Percentiles rank a stretch among this genome's conserved stretches.
Evolutionary conservation across 2,888 invertebrate species (phyloP).

Genomic region (Microplitis deprimator): DNA sequence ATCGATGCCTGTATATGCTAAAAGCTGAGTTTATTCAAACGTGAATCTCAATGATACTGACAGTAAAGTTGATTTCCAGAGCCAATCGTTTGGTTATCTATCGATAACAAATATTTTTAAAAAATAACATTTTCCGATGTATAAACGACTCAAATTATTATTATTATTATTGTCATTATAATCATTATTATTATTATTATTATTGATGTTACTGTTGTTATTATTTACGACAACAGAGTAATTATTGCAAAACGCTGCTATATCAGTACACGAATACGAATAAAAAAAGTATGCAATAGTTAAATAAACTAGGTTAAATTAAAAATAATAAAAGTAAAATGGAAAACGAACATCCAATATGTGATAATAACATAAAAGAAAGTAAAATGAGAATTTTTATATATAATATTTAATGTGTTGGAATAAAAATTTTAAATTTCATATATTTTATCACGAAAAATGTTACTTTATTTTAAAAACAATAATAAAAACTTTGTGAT

Average conservation of each 20-base stretch:
- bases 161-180: background rate
- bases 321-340: background rate
- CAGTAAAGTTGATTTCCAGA: conserved; percentile 33
- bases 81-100: conserved; percentile 36
- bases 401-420: no score
- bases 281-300: background rate
- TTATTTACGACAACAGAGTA: background rate
- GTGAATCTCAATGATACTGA: conserved; percentile 36
- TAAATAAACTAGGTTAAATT: background rate
- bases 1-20: conserved; percentile 31
- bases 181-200: background rate
- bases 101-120: conserved; percentile 24
- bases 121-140: background rate
- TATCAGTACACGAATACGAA: background rate
- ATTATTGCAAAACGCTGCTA: background rate
- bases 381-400: background rate
- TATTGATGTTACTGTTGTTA: background rate
- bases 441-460: no score
- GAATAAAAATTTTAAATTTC: background rate
- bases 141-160: background rate
- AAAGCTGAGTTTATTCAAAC: conserved; percentile 42
- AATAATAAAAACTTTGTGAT: no score
- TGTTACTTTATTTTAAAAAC: no score
- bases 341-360: background rate
- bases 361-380: background rate